phyloP scores from a whole-genome alignment of 2,113 vertebrate species.

The Shinisaurus crocodilurus region DNA sequence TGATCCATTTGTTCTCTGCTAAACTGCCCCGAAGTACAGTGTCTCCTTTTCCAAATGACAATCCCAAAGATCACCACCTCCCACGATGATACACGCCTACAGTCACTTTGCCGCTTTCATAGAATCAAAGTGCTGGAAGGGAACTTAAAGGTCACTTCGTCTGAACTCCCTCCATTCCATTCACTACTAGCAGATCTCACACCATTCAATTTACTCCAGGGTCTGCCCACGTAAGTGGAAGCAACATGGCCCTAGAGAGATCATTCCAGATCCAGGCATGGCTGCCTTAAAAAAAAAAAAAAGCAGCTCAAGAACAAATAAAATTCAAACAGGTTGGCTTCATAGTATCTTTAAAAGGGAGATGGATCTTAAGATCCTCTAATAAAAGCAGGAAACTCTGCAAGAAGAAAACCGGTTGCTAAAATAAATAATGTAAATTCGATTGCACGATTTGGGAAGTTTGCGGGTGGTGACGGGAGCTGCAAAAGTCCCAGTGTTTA shows the following conservation, averaged over 20 bases:
- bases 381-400: background rate
- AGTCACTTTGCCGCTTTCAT: slow-evolving; percentile 10
- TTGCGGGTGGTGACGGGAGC: background rate
- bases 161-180: background rate
- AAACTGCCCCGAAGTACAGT: background rate
- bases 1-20: background rate
- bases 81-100: slow-evolving; percentile 4
- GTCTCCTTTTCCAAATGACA: background rate
- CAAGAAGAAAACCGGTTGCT: background rate
- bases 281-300: background rate
- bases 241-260: background rate
- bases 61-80: background rate
- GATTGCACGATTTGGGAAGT: background rate
- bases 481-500: background rate
- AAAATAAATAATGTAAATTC: background rate
- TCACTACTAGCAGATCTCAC: background rate
- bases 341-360: background rate
- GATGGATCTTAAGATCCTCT: background rate
- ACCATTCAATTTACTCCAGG: background rate
- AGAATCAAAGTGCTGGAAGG: background rate
- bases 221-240: background rate
- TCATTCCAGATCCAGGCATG: background rate
- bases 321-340: background rate
- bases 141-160: slow-evolving; percentile 21
- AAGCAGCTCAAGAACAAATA: background rate